These are phyloP conservation scores for Pseudachorutes palmiensis DNA, from an alignment of 1,140 invertebrate genomes.

Conservation along the genomic window DNA sequence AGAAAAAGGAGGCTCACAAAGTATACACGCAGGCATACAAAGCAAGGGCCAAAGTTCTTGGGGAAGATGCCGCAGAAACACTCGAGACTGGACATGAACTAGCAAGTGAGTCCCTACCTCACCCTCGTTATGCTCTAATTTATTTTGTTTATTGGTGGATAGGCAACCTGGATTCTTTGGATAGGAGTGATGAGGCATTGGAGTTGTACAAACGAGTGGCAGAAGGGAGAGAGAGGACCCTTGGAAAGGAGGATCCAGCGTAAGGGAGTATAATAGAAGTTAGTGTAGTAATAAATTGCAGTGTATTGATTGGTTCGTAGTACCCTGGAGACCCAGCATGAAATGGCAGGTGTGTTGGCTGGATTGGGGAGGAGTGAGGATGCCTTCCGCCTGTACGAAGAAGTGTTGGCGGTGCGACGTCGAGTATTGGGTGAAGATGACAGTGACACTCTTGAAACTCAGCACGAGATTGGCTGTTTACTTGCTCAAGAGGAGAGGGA, in stretches of 20 bases:
- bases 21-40: conserved; percentile 26
- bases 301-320: too few species aligned
- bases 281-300: too few species aligned
- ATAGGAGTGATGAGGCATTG: conserved; percentile 34
- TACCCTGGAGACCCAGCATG: conserved; percentile 29
- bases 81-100: conserved; percentile 26
- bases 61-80: conserved; percentile 22
- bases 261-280: too few species aligned
- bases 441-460: conserved; percentile 29
- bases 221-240: conserved; percentile 25
- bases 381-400: conserved; percentile 36
- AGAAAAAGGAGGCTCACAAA: conserved; percentile 19
- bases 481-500: conserved; percentile 30
- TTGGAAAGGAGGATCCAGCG: conserved; percentile 35
- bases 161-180: conserved; percentile 26
- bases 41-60: conserved; percentile 15
- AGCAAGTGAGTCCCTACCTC: conserved; percentile 13
- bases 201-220: conserved; percentile 28
- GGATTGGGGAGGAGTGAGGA: conserved; percentile 36
- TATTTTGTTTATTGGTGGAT: neutral
- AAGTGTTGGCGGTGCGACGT: conserved; percentile 35
- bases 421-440: conserved; percentile 36
- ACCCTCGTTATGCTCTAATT: neutral
- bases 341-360: conserved; percentile 36
- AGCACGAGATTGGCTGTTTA: conserved; percentile 35